Conservation (phyloP, 2,888 invertebrate genomes). For the Isotomurus palustris region DNA sequence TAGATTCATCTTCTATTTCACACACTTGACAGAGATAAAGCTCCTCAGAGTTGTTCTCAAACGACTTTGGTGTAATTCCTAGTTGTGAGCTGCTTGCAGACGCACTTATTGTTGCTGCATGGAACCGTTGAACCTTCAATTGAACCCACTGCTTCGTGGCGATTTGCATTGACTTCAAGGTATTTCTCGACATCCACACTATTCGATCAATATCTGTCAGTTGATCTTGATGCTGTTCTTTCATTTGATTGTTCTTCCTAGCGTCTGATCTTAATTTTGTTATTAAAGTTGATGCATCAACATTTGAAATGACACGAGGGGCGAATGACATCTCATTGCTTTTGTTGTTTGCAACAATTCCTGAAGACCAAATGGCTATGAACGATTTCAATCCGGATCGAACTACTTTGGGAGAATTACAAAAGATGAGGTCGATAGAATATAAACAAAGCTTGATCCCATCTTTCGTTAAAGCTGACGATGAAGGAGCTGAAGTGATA, state of each 20-base stretch:
- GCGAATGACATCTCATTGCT: no score
- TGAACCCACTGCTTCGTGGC: not conserved
- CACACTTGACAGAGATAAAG: conserved; percentile 7
- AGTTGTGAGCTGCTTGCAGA: no score
- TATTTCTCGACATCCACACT: conserved; percentile 4
- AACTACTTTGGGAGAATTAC: not conserved
- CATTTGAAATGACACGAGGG: no score
- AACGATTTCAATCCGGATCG: not conserved
- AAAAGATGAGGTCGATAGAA: not conserved
- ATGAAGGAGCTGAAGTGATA: not conserved
- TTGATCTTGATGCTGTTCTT: not conserved
- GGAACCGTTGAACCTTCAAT: no score
- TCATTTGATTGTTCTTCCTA: not conserved
- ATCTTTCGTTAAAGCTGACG: not conserved
- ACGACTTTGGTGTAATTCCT: no score
- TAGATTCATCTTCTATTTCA: not conserved
- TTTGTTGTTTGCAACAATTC: not conserved
- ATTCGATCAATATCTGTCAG: conserved; percentile 3
- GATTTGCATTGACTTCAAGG: conserved; percentile 1
- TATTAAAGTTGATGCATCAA: not conserved
- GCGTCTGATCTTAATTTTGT: not conserved
- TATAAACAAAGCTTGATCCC: not conserved
- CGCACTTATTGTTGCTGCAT: no score
- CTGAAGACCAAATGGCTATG: not conserved
- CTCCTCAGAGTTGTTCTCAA: not conserved